A percentile compares a stretch with the other conserved stretches of the same genome.
Evolutionary conservation across 2,113 vertebrate species (phyloP).

Genomic region (Vidua macroura): DNA sequence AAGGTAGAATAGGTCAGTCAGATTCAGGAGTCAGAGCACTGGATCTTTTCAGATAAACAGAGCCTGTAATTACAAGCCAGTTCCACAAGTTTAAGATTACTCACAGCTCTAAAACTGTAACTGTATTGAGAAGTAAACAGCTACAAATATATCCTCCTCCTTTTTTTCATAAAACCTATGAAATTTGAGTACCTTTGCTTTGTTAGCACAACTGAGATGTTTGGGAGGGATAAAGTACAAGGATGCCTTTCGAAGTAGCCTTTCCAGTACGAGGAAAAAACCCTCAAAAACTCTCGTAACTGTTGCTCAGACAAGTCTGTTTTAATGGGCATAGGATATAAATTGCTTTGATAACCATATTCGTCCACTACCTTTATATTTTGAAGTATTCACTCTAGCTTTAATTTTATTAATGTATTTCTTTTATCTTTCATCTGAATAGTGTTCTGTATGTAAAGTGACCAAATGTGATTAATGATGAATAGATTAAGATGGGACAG

Average conservation of each 20-base stretch:
- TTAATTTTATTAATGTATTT: constrained; percentile 81
- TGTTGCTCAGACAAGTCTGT: constrained; percentile 6
- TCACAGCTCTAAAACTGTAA: neutral
- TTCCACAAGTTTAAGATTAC: neutral
- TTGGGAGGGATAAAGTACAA: neutral
- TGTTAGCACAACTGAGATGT: neutral
- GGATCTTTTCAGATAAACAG: neutral
- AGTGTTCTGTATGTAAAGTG: constrained; percentile 81
- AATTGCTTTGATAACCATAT: constrained; percentile 67
- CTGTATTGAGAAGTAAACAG: neutral
- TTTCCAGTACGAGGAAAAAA: neutral
- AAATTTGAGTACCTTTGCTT: neutral
- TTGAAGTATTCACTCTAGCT: constrained; percentile 70
- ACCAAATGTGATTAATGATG: constrained; percentile 85
- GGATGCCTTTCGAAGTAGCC: neutral
- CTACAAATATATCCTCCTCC: neutral
- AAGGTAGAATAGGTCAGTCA: constrained; percentile 12
- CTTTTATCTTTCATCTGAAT: constrained; percentile 82
- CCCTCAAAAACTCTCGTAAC: neutral
- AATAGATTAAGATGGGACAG: constrained; percentile 82
- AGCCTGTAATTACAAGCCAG: neutral
- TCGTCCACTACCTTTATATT: constrained; percentile 68
- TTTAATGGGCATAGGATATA: constrained; percentile 27
- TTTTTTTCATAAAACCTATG: neutral
- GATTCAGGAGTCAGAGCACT: neutral